Percentiles rank a stretch among this genome's conserved stretches.
phyloP scores from a whole-genome alignment of 2,113 vertebrate genomes.

The Piliocolobus tephrosceles region DNA sequence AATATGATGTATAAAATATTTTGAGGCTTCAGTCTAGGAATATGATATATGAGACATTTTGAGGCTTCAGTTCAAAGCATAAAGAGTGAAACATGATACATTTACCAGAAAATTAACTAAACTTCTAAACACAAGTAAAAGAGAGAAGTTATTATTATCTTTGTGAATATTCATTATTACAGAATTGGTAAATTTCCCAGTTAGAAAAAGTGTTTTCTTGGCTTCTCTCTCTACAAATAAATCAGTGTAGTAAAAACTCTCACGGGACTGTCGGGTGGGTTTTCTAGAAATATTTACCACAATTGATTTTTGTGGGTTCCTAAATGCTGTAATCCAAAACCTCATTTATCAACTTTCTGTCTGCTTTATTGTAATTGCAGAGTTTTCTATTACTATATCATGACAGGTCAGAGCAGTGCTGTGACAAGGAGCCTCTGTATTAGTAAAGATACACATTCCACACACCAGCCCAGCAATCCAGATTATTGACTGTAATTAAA shows the following conservation, averaged over 20 bases:
- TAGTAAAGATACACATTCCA: not conserved
- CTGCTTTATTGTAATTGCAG: conserved; percentile 20
- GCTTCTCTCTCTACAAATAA: conserved; percentile 52
- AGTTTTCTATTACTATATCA: conserved; percentile 4
- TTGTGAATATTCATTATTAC: conserved; percentile 48
- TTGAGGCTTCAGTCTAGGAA: not conserved
- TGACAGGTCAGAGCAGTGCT: not conserved
- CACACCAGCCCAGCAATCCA: not conserved
- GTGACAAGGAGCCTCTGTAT: not conserved
- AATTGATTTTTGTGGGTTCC: conserved; percentile 67
- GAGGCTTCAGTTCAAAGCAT: not conserved
- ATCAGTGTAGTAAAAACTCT: conserved; percentile 58
- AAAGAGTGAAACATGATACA: not conserved
- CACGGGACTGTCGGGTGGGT: conserved; percentile 51
- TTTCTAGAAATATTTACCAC: conserved; percentile 70
- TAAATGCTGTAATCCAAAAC: conserved; percentile 59
- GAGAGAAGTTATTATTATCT: conserved; percentile 9
- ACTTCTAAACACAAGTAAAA: not conserved
- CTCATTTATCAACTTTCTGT: conserved; percentile 55
- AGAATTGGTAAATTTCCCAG: conserved; percentile 40
- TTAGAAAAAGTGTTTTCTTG: conserved; percentile 54
- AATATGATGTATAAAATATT: not conserved
- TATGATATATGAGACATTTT: not conserved
- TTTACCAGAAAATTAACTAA: not conserved
- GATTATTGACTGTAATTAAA: conserved; percentile 52